Conservation (phyloP, 2,797 vertebrate species). For the Takifugu ocellatus region DNA sequence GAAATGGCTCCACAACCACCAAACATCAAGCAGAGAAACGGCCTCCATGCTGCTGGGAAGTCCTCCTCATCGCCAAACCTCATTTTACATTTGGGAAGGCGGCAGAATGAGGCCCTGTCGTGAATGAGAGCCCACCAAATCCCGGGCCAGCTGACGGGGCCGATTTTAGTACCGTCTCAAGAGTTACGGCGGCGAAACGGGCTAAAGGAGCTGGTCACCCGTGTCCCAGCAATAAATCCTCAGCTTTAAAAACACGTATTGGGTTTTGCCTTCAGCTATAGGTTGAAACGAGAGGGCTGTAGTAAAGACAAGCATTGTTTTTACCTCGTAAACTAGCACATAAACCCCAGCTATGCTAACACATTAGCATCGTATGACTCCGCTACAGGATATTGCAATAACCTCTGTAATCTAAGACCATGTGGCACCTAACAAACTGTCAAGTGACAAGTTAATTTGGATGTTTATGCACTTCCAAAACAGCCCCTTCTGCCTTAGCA, state of each 20-base stretch:
- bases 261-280: constrained; percentile 13
- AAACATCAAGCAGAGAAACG: constrained; percentile 62
- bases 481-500: constrained; percentile 29
- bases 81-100: constrained; percentile 44
- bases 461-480: constrained; percentile 64
- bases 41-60: constrained; percentile 57
- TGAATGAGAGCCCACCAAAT: constrained; percentile 34
- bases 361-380: constrained; percentile 55
- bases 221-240: constrained; percentile 45
- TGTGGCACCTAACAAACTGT: constrained; percentile 53
- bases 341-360: constrained; percentile 27
- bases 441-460: constrained; percentile 76
- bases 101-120: constrained; percentile 30
- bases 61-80: constrained; percentile 47
- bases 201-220: constrained; percentile 22
- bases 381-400: constrained; percentile 40
- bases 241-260: constrained; percentile 5
- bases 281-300: constrained; percentile 37
- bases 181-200: constrained; percentile 45
- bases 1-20: constrained; percentile 47
- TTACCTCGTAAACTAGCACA: constrained; percentile 12
- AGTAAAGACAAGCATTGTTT: constrained; percentile 25
- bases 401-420: constrained; percentile 48
- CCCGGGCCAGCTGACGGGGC: constrained; percentile 41
- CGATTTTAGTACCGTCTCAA: constrained; percentile 54